phyloP scores from a whole-genome alignment of 2,888 invertebrate genomes.

The Endomychus coccineus region DNA sequence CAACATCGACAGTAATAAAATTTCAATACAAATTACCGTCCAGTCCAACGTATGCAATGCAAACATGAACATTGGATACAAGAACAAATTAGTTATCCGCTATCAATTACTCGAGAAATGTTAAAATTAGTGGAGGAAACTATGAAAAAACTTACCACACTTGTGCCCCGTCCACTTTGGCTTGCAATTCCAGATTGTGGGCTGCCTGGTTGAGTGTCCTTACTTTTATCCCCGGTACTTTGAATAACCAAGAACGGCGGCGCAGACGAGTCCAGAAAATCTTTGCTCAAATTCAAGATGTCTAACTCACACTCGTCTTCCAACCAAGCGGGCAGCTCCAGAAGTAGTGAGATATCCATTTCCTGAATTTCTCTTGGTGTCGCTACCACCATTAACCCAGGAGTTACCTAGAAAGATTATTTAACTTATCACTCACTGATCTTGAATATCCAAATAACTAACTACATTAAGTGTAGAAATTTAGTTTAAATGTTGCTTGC shows the following conservation, averaged over 20 bases:
- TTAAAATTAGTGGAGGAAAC: no score
- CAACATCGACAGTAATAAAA: no score
- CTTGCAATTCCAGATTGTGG: constrained; percentile 66
- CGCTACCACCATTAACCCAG: constrained; percentile 81
- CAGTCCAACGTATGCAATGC: no score
- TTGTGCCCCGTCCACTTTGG: constrained; percentile 79
- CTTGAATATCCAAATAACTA: neutral
- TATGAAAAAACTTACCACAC: constrained; percentile 61
- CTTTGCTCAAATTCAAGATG: constrained; percentile 73
- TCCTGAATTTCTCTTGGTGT: constrained; percentile 95
- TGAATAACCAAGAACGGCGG: constrained; percentile 91
- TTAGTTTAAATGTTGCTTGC: no score
- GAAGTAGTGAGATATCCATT: constrained; percentile 87
- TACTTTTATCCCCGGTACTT: constrained; percentile 51
- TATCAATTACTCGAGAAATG: no score
- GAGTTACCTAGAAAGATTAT: constrained; percentile 53
- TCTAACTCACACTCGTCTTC: constrained; percentile 98
- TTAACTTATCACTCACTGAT: neutral
- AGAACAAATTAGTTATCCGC: no score
- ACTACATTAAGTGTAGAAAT: no score
- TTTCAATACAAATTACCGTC: no score
- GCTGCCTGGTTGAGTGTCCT: constrained; percentile 51
- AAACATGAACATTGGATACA: no score
- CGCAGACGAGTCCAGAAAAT: constrained; percentile 44
- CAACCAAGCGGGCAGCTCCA: constrained; percentile 88